Evolutionary conservation across 2,888 invertebrate species (phyloP), one percentile per base, ranked within the genome.

Genomic region (Ramazzottius varieornatus): DNA sequence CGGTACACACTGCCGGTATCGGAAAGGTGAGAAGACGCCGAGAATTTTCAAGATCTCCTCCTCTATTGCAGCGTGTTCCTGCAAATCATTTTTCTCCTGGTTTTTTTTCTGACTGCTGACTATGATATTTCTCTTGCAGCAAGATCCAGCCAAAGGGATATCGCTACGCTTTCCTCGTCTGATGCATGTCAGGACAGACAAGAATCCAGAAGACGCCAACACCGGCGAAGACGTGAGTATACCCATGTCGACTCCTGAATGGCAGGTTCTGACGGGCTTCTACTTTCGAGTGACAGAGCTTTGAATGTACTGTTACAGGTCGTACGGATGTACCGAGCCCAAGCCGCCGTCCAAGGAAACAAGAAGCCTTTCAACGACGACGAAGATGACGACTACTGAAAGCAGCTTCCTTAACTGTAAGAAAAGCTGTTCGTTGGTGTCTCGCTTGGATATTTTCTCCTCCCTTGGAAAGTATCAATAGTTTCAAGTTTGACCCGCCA

Each of bases 151-250:
- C 72, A 87, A 87, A 72, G 96, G 96, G 32, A 87, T 98, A 72
- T 96, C 94, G 1, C 79, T 98, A 54, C 80, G 96, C 54, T 98
- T 98, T 78, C 96, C 96, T 1, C 82, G 91, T 73, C 96, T 93
- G 75, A 78, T 96, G 65, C 81, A 90, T 33, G 83, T 87, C 63
- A 82, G 96, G 33, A 87, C 87, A 2, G 98, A 98, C 78, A 98
- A 98, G 78, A 80, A 80, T 32, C 83, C 87, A 1, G 96, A 96
- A 76, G 84, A 92, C 72, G 92, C 96, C 1, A 96, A 96, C 1
- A 81, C 84, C 1, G 84, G 92, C n/a, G n/a, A n/a, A n/a, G n/a
- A n/a, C n/a, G n/a, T n/a, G n/a, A n/a, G n/a, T n/a, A n/a, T n/a
- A n/a, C n/a, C n/a, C n/a, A n/a, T n/a, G n/a, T n/a, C n/a, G n/a